These are phyloP conservation scores for Brotula barbata DNA, from an alignment of 2,797 vertebrate genomes.

Conservation along the genomic window DNA sequence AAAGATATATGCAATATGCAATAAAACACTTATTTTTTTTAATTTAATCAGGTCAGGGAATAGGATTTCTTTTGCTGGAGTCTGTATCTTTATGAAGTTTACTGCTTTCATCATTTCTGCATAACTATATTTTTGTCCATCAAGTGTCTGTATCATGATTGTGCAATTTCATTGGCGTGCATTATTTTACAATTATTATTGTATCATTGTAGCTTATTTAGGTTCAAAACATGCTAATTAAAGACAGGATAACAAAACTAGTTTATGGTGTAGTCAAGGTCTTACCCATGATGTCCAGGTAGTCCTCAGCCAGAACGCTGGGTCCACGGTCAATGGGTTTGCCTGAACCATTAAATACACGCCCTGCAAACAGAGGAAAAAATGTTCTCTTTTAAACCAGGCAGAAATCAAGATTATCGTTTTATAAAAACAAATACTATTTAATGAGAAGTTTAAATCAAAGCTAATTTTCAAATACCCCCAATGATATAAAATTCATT, in stretches of 20 bases:
- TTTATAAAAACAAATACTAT: conserved; percentile 13
- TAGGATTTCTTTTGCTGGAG: no score
- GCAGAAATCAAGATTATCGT: conserved; percentile 10
- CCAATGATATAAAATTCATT: conserved; percentile 38
- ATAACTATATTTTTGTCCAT: no score
- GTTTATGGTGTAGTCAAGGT: background rate
- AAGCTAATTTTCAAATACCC: conserved; percentile 33
- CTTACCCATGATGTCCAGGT: conserved; percentile 86
- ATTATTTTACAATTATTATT: background rate
- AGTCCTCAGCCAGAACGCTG: conserved; percentile 83
- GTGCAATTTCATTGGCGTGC: no score
- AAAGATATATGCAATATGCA: no score
- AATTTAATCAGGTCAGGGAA: no score
- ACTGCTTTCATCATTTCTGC: no score
- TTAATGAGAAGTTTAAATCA: conserved; percentile 23
- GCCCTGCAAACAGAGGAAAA: conserved; percentile 68
- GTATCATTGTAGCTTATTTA: no score
- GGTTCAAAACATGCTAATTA: background rate
- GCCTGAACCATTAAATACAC: conserved; percentile 84
- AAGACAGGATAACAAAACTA: background rate
- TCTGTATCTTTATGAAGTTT: no score
- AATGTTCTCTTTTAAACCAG: conserved; percentile 3
- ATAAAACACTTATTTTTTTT: no score
- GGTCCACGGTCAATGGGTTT: conserved; percentile 86
- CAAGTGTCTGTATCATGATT: no score